These are phyloP conservation scores for Heliconius melpomene DNA, from an alignment of 1,140 invertebrate species.

Conservation along the genomic window DNA sequence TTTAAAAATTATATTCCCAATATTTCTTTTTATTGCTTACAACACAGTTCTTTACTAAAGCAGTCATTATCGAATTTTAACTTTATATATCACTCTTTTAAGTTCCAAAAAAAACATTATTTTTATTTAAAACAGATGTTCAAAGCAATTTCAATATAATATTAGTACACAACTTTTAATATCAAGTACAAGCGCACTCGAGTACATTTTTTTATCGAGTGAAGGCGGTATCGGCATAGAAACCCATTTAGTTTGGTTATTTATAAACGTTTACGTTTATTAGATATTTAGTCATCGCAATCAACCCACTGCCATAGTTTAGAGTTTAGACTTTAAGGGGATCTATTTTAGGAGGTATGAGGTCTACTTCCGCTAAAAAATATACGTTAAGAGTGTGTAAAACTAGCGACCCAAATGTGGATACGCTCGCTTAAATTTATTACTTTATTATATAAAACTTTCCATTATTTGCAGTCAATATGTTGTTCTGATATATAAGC, in stretches of 20 bases:
- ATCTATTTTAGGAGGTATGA: conserved; percentile 18
- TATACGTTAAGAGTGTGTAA: background rate
- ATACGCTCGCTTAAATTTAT: too few relatives aligned
- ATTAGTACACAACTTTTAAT: background rate
- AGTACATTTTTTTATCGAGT: background rate
- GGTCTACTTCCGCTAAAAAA: conserved; percentile 11
- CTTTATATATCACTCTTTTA: too few relatives aligned
- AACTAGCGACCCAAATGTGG: background rate
- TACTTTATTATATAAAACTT: too few relatives aligned
- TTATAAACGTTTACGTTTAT: conserved; percentile 16
- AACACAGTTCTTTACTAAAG: too few relatives aligned
- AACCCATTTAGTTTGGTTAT: conserved; percentile 2
- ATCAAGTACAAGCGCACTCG: background rate
- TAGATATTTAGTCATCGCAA: conserved; percentile 20
- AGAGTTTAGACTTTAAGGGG: background rate
- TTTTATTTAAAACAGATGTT: background rate
- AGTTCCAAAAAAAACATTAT: too few relatives aligned
- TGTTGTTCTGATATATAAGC: too few relatives aligned
- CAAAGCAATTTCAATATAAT: background rate
- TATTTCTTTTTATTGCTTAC: too few relatives aligned
- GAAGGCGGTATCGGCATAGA: background rate
- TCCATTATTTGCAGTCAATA: too few relatives aligned
- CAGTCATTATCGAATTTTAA: too few relatives aligned
- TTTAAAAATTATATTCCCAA: too few relatives aligned
- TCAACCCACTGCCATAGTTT: conserved; percentile 16